These are phyloP conservation scores for Trinectes maculatus DNA, from an alignment of 2,113 vertebrate species.

Conservation along the genomic window DNA sequence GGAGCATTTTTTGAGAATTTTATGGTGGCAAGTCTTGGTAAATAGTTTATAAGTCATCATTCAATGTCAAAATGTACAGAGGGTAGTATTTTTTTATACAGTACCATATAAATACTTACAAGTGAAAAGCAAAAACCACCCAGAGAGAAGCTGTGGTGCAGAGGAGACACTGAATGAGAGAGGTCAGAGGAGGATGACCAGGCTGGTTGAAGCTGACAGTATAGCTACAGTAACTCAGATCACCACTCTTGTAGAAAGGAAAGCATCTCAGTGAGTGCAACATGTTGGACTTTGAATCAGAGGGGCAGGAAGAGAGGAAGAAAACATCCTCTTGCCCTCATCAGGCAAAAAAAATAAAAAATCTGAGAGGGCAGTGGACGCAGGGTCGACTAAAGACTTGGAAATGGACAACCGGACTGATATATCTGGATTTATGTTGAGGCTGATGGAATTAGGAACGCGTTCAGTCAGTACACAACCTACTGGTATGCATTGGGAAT, in stretches of 20 bases:
- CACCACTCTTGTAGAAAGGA: too few species aligned
- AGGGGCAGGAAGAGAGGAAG: neutral
- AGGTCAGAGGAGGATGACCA: neutral
- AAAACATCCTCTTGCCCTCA: too few species aligned
- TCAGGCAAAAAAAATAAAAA: too few species aligned
- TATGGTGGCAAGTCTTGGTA: constrained; percentile 3
- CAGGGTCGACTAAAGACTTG: too few species aligned
- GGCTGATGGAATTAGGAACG: too few species aligned
- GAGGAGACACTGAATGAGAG: neutral
- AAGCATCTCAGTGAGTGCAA: neutral
- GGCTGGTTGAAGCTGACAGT: neutral
- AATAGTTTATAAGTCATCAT: neutral
- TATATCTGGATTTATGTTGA: neutral
- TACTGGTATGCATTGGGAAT: too few species aligned
- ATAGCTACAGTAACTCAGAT: too few species aligned
- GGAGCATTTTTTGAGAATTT: constrained; percentile 21
- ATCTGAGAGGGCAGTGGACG: too few species aligned
- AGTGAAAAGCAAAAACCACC: neutral
- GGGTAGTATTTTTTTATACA: neutral
- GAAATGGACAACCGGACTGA: too few species aligned
- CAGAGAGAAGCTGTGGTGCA: neutral
- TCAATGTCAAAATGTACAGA: neutral
- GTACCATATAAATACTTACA: neutral
- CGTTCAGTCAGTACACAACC: too few species aligned
- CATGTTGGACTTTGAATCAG: neutral